Evolutionary conservation across 2,888 invertebrate species (phyloP).

Genomic region (Dendrolimus houi): DNA sequence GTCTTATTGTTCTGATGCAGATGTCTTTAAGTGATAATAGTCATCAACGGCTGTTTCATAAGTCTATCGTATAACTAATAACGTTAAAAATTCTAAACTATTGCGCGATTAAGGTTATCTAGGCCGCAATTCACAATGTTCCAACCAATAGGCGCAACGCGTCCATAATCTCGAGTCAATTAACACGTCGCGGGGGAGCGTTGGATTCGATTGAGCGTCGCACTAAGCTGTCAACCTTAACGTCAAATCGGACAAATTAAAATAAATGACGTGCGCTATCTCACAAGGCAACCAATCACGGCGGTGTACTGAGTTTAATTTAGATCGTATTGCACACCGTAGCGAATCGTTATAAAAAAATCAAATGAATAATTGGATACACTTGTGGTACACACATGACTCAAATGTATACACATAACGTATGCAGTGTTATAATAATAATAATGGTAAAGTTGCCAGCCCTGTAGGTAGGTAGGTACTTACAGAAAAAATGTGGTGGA

Average conservation of each 20-base stretch:
- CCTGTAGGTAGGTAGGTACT: no score
- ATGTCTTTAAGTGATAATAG: no score
- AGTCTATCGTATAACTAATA: no score
- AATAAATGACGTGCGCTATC: constrained; percentile 69
- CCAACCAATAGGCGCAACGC: background rate
- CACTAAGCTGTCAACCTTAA: constrained; percentile 24
- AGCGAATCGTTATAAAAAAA: background rate
- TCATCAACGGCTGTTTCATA: no score
- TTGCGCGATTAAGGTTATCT: background rate
- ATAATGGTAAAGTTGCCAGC: no score
- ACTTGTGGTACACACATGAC: no score
- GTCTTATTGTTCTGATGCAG: no score
- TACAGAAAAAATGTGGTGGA: no score
- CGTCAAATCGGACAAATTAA: constrained; percentile 57
- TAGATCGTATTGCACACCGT: background rate
- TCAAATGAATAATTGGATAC: no score
- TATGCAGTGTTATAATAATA: no score
- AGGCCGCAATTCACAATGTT: background rate
- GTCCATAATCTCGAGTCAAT: background rate
- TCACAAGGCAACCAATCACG: constrained; percentile 40
- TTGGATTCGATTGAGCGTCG: constrained; percentile 1
- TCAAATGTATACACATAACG: no score
- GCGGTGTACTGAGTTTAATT: constrained; percentile 6
- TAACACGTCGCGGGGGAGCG: background rate
- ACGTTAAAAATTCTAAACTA: no score